Conservation (phyloP, 2,888 invertebrate genomes). For the Gymnoscelis rufifasciata region DNA sequence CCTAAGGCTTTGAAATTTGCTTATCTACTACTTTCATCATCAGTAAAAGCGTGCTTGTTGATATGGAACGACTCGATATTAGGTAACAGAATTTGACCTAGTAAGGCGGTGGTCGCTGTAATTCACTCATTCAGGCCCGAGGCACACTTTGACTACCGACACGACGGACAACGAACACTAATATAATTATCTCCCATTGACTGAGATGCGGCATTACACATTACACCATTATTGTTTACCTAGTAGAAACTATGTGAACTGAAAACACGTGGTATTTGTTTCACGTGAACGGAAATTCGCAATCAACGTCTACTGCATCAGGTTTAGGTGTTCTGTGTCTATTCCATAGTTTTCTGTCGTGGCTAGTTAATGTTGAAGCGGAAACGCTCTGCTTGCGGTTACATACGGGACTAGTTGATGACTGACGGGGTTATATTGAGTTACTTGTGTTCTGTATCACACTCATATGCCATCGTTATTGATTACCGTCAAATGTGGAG, state of each 20-base stretch:
- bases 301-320: constrained; percentile 19
- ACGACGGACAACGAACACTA: constrained; percentile 47
- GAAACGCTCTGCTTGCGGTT: constrained; percentile 52
- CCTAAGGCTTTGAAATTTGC: too few relatives aligned
- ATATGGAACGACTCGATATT: constrained; percentile 51
- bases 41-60: constrained; percentile 53
- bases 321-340: constrained; percentile 12
- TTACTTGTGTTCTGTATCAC: too few relatives aligned
- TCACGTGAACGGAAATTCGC: constrained; percentile 30
- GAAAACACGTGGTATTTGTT: constrained; percentile 40
- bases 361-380: constrained; percentile 47
- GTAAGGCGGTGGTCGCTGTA: constrained; percentile 54
- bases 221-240: constrained; percentile 49
- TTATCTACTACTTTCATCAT: constrained; percentile 36
- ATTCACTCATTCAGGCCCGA: constrained; percentile 43
- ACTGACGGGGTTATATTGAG: too few relatives aligned
- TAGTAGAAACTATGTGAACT: constrained; percentile 40
- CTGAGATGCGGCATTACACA: constrained; percentile 41
- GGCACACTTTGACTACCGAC: constrained; percentile 36
- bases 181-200: constrained; percentile 63
- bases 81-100: constrained; percentile 54
- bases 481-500: constrained; percentile 12
- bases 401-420: constrained; percentile 24
- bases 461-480: background rate
- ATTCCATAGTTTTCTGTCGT: constrained; percentile 35